Percentiles rank a stretch among this genome's conserved stretches.
phyloP scores from a whole-genome alignment of 2,888 invertebrate species.

The Agelastica alni region DNA sequence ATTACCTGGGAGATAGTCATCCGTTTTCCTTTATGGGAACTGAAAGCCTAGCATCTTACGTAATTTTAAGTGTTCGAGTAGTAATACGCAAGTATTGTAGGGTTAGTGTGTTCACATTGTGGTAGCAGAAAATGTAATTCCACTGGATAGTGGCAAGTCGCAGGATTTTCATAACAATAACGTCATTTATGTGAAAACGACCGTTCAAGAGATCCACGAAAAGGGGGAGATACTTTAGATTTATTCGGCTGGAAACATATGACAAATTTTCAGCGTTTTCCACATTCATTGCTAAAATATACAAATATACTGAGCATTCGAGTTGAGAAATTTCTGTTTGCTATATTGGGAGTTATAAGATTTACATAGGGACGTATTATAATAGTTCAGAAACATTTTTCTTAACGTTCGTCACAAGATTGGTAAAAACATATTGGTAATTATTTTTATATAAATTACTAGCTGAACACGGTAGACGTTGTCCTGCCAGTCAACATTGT shows the following conservation, averaged over 20 bases:
- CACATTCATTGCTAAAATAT: slow-evolving; percentile 8
- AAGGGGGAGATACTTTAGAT: slow-evolving; percentile 18
- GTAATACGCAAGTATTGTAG: neutral
- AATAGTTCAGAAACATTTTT: too few species aligned
- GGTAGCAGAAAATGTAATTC: slow-evolving; percentile 12
- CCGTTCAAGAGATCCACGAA: slow-evolving; percentile 17
- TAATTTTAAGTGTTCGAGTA: slow-evolving; percentile 1
- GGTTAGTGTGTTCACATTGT: slow-evolving; percentile 8
- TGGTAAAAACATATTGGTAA: too few species aligned
- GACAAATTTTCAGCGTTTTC: slow-evolving; percentile 17
- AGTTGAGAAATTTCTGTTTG: slow-evolving; percentile 15
- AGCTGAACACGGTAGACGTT: too few species aligned
- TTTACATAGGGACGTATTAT: too few species aligned
- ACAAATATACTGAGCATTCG: slow-evolving; percentile 1
- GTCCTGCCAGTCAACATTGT: too few species aligned
- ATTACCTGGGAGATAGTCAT: too few species aligned
- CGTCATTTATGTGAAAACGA: slow-evolving; percentile 26
- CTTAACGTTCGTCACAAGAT: too few species aligned
- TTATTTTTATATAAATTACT: neutral
- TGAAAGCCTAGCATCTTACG: slow-evolving; percentile 1
- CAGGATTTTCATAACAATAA: slow-evolving; percentile 25
- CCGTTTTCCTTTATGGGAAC: too few species aligned
- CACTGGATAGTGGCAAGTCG: slow-evolving; percentile 12
- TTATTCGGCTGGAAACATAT: slow-evolving; percentile 20
- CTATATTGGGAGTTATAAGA: neutral